These are phyloP conservation scores for Drosophila punjabiensis DNA, from an alignment of 1,140 invertebrate species.

Conservation along the genomic window DNA sequence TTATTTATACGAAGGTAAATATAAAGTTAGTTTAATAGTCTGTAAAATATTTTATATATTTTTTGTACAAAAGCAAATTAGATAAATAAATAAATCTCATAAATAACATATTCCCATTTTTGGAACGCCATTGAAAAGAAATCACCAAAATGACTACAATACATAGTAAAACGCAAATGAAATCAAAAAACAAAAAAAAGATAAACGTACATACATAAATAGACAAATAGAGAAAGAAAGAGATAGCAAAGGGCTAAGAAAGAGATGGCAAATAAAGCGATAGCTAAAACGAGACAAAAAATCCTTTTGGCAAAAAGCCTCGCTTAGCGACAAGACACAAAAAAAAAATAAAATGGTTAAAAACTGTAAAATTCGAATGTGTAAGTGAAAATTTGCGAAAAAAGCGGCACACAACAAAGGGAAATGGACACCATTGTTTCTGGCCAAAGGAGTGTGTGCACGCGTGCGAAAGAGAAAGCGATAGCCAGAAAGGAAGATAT, in stretches of 20 bases:
- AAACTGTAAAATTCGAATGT: slow-evolving; percentile 56
- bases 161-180: slow-evolving; percentile 28
- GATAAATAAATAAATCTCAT: too few species aligned
- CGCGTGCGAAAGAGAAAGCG: slow-evolving; percentile 13
- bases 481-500: background rate
- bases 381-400: slow-evolving; percentile 62
- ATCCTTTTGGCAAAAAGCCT: slow-evolving; percentile 65
- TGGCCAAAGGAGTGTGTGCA: slow-evolving; percentile 31
- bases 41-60: too few species aligned
- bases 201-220: slow-evolving; percentile 6
- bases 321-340: slow-evolving; percentile 9
- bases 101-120: too few species aligned
- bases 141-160: slow-evolving; percentile 20
- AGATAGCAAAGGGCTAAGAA: slow-evolving; percentile 6
- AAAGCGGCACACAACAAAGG: slow-evolving; percentile 53
- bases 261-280: slow-evolving; percentile 2
- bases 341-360: slow-evolving; percentile 28
- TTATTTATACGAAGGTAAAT: too few species aligned
- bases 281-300: slow-evolving; percentile 46
- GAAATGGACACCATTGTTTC: slow-evolving; percentile 62
- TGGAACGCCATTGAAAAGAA: slow-evolving; percentile 8
- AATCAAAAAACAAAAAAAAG: slow-evolving; percentile 18
- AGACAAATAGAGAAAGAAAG: slow-evolving; percentile 12
- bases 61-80: too few species aligned
- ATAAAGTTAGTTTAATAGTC: too few species aligned